Evolutionary conservation across 2,888 invertebrate species (phyloP).

Genomic region (Drepana falcataria): DNA sequence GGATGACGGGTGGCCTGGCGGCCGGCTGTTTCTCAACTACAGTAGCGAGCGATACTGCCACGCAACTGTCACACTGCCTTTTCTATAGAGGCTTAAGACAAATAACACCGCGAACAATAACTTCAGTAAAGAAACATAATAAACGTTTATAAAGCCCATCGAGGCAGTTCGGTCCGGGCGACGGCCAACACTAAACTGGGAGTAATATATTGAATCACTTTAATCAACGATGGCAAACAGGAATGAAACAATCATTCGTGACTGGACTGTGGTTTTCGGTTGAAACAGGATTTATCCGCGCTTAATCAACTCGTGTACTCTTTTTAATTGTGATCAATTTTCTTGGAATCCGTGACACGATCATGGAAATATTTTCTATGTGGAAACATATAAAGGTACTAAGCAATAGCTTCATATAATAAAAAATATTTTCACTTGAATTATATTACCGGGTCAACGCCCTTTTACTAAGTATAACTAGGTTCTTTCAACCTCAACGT

Average conservation of each 20-base stretch:
- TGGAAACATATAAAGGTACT: too few species aligned
- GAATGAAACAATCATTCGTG: slow-evolving; percentile 54
- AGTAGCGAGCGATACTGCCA: slow-evolving; percentile 32
- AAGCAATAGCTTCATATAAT: too few species aligned
- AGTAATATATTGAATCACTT: slow-evolving; percentile 38
- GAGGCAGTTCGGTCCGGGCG: slow-evolving; percentile 10
- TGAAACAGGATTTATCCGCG: slow-evolving; percentile 73
- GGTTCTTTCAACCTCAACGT: slow-evolving; percentile 5
- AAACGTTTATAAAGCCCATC: neutral
- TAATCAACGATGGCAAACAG: slow-evolving; percentile 59
- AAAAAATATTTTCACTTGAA: too few species aligned
- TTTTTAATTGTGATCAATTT: slow-evolving; percentile 7
- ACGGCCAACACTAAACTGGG: slow-evolving; percentile 48
- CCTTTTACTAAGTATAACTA: too few species aligned
- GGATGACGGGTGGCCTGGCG: slow-evolving; percentile 55
- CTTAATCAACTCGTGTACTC: slow-evolving; percentile 30
- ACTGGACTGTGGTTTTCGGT: slow-evolving; percentile 58
- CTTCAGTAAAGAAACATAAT: slow-evolving; percentile 11
- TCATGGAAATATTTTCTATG: neutral
- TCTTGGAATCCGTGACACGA: slow-evolving; percentile 1
- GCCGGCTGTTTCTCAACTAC: slow-evolving; percentile 62
- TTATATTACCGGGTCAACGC: slow-evolving; percentile 11
- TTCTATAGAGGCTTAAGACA: slow-evolving; percentile 26
- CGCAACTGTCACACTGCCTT: slow-evolving; percentile 17
- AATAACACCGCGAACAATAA: slow-evolving; percentile 8